Evolutionary conservation across 2,888 invertebrate species (phyloP), one percentile per base, ranked within the genome.

Genomic region (Mellilla xanthometata): DNA sequence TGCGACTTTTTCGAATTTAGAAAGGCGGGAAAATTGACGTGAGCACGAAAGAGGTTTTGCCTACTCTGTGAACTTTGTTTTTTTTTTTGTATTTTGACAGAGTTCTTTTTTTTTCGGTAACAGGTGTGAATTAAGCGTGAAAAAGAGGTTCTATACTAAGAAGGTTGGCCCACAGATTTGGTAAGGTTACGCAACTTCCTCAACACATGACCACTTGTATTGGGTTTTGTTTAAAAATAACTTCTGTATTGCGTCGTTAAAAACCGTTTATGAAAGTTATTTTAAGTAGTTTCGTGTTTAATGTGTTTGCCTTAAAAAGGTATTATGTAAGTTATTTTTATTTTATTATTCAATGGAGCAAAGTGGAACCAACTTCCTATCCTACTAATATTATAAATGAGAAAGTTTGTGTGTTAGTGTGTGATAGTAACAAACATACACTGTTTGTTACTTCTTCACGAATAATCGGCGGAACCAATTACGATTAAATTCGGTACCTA

Each of bases 121-220:
- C 12, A 27, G 0, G 15, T 15, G 35, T 36, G 36, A 36, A 35
- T 13, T 27, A 24, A 24, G 24, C 6, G 28, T 28, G 19, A 3
- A 6, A 24, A n/a, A 1, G 24, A n/a, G 24, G 24, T n/a, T 19
- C 15, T 19, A 19, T 19, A 5, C 15, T 19, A 19, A 19, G 15
- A 19, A 19, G 15, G 12, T 26, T n/a, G n/a, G n/a, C n/a, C 12
- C 7, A 10, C 27, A 28, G 28, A 28, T 36, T 28, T n/a, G 28
- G 36, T 36, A 19, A 29, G 36, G 22, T 36, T 36, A 36, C 8
- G 36, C 28, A 36, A 35, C 24, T 15, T 9, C n/a, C n/a, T n/a
- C 15, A 9, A 24, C 27, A 19, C 3, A 5, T 22, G 28, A 5
- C 36, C 36, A 36, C 36, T 27, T 36, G 28, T 22, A 8, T 5